These are phyloP conservation scores for Drosophila lacertosa DNA, from an alignment of 1,140 invertebrate species.

Conservation along the genomic window DNA sequence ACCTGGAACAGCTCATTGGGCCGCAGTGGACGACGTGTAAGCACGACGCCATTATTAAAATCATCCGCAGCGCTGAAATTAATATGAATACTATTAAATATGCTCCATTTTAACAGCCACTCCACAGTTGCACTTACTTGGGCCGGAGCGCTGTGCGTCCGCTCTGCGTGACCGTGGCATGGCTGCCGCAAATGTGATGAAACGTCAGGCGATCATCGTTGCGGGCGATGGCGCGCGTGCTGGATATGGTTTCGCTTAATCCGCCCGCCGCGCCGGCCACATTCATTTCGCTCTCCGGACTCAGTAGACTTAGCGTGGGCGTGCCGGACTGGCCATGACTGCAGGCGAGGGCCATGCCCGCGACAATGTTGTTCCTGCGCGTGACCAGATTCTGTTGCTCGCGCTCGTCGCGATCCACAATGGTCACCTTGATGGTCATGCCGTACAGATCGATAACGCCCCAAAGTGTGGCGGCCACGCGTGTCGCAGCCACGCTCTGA, in stretches of 20 bases:
- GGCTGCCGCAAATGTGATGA: constrained; percentile 94
- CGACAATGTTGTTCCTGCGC: constrained; percentile 87
- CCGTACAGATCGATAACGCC: constrained; percentile 98
- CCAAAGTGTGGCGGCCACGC: constrained; percentile 92
- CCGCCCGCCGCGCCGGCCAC: constrained; percentile 61
- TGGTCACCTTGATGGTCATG: constrained; percentile 97
- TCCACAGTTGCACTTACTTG: constrained; percentile 87
- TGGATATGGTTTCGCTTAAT: constrained; percentile 66
- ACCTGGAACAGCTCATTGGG: constrained; percentile 97
- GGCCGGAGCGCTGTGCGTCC: constrained; percentile 95
- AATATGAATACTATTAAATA: not conserved
- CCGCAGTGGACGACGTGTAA: constrained; percentile 93
- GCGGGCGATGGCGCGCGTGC: constrained; percentile 78
- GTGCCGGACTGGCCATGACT: constrained; percentile 54
- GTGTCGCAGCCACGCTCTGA: constrained; percentile 94
- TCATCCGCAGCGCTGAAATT: constrained; percentile 92
- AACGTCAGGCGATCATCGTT: constrained; percentile 91
- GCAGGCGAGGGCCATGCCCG: constrained; percentile 65
- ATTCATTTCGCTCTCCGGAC: constrained; percentile 74
- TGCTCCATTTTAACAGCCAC: not conserved
- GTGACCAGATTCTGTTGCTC: constrained; percentile 91
- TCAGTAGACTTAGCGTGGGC: constrained; percentile 69
- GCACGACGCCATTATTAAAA: constrained; percentile 98
- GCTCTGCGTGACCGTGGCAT: constrained; percentile 95
- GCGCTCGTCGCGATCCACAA: constrained; percentile 91